These are phyloP conservation scores for Cheilosia vulpina DNA, from an alignment of 2,888 invertebrate species.

Conservation along the genomic window DNA sequence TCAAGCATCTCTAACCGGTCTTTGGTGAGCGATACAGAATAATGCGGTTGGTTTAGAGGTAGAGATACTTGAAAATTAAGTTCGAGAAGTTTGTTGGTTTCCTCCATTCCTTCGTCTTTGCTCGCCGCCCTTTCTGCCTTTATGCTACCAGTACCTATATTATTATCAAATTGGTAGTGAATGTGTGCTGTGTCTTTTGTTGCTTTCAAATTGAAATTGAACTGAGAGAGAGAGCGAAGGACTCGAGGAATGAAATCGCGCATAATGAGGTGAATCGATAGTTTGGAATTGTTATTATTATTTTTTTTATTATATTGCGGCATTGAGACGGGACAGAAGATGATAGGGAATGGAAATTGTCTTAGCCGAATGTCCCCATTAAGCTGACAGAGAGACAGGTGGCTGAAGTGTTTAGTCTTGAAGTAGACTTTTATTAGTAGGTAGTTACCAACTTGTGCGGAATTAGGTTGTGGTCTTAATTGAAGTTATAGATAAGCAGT, in stretches of 20 bases:
- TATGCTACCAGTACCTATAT: slow-evolving; percentile 12
- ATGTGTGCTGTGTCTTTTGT: slow-evolving; percentile 42
- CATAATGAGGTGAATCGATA: slow-evolving; percentile 46
- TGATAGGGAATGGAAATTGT: slow-evolving; percentile 23
- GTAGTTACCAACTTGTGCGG: too few species aligned
- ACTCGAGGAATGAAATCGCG: slow-evolving; percentile 9
- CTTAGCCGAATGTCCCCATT: slow-evolving; percentile 36
- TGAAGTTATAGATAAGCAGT: too few species aligned
- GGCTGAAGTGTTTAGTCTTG: background rate
- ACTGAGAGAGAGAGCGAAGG: background rate
- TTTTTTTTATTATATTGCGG: slow-evolving; percentile 31
- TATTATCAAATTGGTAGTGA: slow-evolving; percentile 53
- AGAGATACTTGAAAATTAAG: slow-evolving; percentile 57
- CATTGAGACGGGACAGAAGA: slow-evolving; percentile 27
- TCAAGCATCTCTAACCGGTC: slow-evolving; percentile 67
- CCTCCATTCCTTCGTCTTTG: slow-evolving; percentile 40
- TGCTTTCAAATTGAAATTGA: slow-evolving; percentile 21
- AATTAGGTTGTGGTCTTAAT: too few species aligned
- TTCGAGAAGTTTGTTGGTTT: slow-evolving; percentile 58
- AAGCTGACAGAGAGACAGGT: background rate
- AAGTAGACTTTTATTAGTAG: too few species aligned
- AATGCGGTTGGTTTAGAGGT: slow-evolving; percentile 44
- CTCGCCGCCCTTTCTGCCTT: background rate
- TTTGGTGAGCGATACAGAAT: slow-evolving; percentile 28
- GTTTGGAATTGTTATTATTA: slow-evolving; percentile 28